phyloP scores from a whole-genome alignment of 2,797 vertebrate species.

The Pantherophis vulpinus region DNA sequence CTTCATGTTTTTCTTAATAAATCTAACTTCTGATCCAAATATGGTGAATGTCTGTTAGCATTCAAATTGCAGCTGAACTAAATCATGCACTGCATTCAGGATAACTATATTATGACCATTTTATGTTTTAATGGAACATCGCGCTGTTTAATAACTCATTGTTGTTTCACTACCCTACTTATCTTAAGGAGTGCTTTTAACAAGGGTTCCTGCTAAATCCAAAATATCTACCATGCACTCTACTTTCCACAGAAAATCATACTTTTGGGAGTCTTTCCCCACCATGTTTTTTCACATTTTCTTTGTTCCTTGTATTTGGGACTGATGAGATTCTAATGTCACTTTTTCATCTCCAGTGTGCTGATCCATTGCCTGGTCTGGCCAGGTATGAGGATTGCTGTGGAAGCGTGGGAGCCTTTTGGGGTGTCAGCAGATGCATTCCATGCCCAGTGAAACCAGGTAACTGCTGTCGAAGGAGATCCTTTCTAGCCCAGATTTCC shows the following conservation, averaged over 20 bases:
- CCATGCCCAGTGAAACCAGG: constrained; percentile 87
- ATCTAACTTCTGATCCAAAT: neutral
- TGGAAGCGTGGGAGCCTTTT: constrained; percentile 88
- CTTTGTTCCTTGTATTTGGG: neutral
- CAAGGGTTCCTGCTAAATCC: neutral
- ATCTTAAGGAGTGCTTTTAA: neutral
- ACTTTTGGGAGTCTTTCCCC: neutral
- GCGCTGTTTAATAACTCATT: neutral
- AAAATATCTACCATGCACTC: neutral
- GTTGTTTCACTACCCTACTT: neutral
- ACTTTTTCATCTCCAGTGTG: constrained; percentile 76
- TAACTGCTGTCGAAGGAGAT: constrained; percentile 62
- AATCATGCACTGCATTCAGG: neutral
- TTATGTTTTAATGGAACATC: neutral
- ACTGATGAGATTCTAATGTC: constrained; percentile 18
- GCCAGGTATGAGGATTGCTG: constrained; percentile 93
- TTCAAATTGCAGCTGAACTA: neutral
- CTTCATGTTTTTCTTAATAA: neutral
- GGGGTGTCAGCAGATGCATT: constrained; percentile 85
- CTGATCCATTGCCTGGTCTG: constrained; percentile 86
- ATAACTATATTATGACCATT: neutral
- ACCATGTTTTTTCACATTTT: fast-evolving
- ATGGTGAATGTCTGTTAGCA: neutral
- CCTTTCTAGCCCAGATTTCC: neutral
- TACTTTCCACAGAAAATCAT: neutral